Conservation (phyloP, 2,888 invertebrate species). For the Colostygia pectinataria region DNA sequence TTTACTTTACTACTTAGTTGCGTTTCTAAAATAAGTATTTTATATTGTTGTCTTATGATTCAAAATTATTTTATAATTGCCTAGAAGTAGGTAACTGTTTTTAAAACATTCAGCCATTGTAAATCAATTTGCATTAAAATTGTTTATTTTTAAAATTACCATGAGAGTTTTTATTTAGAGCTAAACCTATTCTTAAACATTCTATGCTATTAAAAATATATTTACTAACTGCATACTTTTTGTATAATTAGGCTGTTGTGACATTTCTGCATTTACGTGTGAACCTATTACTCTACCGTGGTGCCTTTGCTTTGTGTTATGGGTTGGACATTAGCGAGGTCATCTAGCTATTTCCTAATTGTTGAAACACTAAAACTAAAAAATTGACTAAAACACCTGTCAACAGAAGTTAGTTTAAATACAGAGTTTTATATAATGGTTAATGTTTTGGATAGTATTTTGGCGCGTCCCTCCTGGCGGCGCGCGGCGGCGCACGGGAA, state of each 20-base stretch:
- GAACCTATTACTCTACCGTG: conserved; percentile 2
- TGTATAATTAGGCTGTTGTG: background rate
- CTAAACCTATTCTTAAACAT: too few relatives aligned
- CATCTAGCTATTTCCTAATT: background rate
- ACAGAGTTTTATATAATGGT: conserved; percentile 62
- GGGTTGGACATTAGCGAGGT: background rate
- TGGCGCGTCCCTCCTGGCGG: too few relatives aligned
- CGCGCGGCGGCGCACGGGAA: too few relatives aligned
- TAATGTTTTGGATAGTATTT: conserved; percentile 59
- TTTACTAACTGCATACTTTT: background rate
- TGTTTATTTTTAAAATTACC: too few relatives aligned
- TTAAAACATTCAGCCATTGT: too few relatives aligned
- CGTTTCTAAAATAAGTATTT: background rate
- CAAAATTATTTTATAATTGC: background rate
- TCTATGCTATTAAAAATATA: too few relatives aligned
- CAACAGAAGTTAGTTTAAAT: conserved; percentile 57
- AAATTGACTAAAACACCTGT: background rate
- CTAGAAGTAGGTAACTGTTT: too few relatives aligned
- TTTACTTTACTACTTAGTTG: background rate
- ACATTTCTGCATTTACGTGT: conserved; percentile 9
- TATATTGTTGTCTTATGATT: background rate
- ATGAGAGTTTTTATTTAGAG: too few relatives aligned
- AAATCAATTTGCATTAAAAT: too few relatives aligned
- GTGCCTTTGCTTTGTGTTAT: conserved; percentile 9
- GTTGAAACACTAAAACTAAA: too few relatives aligned